Base-by-base conservation (phyloP, 2,888 invertebrate species). In the Buathra laborator region DNA sequence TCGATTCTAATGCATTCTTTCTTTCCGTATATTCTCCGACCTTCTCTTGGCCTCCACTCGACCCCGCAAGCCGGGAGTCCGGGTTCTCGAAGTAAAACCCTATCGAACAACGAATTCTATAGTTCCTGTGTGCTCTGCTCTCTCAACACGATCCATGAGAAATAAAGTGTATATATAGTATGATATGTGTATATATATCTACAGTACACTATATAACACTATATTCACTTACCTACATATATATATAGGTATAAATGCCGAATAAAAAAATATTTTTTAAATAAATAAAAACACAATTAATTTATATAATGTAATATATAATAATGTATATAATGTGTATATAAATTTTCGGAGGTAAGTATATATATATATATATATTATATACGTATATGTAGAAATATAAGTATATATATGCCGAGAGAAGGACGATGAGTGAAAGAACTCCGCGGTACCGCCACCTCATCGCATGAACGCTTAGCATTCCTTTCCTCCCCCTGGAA, bases 1-100 rank as follows among this genome's bases (percentile, higher is more conserved):
- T 89, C 90, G 89, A 91, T 90, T 88, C 90, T 87, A 90, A 90
- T 89, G 91, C 90, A 91, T 89, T 90, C 88, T 74, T 82, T 74
- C 64, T 62, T 72, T 67, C 71, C 72, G 70, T 64, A 53, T 79
- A 68, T 66, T 77, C 46, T 16, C 70, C 70, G 70, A 59, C 78
- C 70, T 66, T 32, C 67, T 29, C 32, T 43, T 32, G 51, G 32
- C 48, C 16, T 3, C 59, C 72, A 44, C 75, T 75, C 68, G 71
- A 59, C 68, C 64, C 37, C 62, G 67, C 70, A 82, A 66, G 70
- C 75, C 64, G 66, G 43, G 56, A 67, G 14, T 51, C 53, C 46
- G 64, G 44, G 70, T 46, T 48, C 32, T 37, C 53, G 43, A 37
- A 72, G 70, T 29, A 64, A 53, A 43, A 56, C 76, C 37, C 51